Evolutionary conservation across 2,113 vertebrate genomes (phyloP).

Genomic region (Hippocampus comes): DNA sequence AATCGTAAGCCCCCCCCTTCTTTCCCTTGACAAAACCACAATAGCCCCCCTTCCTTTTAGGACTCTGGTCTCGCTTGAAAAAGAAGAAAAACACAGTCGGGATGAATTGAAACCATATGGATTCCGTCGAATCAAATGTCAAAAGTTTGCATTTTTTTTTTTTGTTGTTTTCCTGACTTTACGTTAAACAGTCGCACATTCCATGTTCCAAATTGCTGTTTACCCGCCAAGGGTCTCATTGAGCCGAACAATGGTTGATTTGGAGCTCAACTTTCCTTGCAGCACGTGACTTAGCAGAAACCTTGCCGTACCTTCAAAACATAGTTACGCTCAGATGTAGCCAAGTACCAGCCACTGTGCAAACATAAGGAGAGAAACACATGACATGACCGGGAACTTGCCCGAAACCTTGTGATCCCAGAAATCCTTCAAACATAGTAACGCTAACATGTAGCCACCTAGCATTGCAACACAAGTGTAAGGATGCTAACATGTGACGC

Average conservation of each 20-base stretch:
- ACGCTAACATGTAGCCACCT: not conserved
- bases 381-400: not conserved
- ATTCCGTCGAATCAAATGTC: slow-evolving; percentile 38
- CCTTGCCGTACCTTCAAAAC: not conserved
- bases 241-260: not conserved
- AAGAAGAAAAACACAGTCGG: slow-evolving; percentile 33
- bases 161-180: too few species aligned
- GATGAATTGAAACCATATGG: slow-evolving; percentile 62
- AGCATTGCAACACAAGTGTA: not conserved
- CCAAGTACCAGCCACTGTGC: not conserved
- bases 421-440: not conserved
- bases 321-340: not conserved
- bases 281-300: not conserved
- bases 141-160: slow-evolving; percentile 27
- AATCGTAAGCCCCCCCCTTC: slow-evolving; percentile 43
- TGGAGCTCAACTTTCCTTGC: not conserved
- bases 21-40: slow-evolving; percentile 44
- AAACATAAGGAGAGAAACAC: not conserved
- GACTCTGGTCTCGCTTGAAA: slow-evolving; percentile 14
- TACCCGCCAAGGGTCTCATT: not conserved
- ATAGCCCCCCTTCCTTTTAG: slow-evolving; percentile 23
- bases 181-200: too few species aligned
- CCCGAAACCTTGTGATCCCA: not conserved
- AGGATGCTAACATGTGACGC: not conserved
- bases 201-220: too few species aligned